Percentiles rank a stretch among this genome's conserved stretches.
Evolutionary conservation across 2,113 vertebrate genomes (phyloP).

Genomic region (Calidris pugnax): DNA sequence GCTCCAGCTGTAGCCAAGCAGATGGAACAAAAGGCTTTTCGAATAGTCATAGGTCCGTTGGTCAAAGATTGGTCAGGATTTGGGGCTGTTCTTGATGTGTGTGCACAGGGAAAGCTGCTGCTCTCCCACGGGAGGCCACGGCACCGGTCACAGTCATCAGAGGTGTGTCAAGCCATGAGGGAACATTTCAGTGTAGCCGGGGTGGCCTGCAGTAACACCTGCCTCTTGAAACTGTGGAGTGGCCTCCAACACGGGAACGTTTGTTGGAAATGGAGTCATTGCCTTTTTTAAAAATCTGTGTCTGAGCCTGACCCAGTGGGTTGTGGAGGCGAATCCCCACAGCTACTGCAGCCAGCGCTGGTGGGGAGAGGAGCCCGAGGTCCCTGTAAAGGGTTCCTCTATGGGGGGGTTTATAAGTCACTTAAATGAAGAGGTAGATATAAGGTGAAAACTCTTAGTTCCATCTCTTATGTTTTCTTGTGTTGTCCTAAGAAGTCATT

Average conservation of each 20-base stretch:
- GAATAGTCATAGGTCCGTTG: background rate
- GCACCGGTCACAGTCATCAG: background rate
- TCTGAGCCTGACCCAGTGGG: background rate
- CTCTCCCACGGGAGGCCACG: accelerated
- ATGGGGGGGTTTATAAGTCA: background rate
- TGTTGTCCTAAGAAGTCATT: background rate
- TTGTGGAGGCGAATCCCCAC: background rate
- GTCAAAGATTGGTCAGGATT: background rate
- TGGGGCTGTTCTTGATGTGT: background rate
- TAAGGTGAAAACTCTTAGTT: background rate
- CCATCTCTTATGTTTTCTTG: background rate
- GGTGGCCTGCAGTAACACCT: background rate
- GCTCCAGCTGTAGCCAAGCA: background rate
- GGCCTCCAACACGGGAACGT: background rate
- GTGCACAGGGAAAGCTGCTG: background rate
- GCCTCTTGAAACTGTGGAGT: background rate
- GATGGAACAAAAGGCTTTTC: background rate
- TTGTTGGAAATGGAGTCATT: background rate
- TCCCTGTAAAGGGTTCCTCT: background rate
- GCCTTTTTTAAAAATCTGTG: background rate
- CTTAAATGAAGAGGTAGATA: background rate
- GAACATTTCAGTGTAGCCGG: background rate
- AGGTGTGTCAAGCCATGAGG: background rate
- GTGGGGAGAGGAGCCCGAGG: background rate
- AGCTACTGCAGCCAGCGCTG: background rate